A percentile compares a stretch with the other conserved stretches of the same genome.
Evolutionary conservation across 2,797 vertebrate species (phyloP).

Genomic region (Enteromius thamalakanensis): DNA sequence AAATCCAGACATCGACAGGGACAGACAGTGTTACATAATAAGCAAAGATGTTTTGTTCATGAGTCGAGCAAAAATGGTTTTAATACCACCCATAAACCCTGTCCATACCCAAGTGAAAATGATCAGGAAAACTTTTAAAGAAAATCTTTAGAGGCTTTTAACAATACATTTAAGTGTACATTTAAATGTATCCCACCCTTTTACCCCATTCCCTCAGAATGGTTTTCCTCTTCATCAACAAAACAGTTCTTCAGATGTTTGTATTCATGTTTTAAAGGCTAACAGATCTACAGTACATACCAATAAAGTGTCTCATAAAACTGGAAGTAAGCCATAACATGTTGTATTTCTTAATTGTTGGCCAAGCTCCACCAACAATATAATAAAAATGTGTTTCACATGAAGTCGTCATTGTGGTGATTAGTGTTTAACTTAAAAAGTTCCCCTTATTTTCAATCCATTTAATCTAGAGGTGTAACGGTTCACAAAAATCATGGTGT

Average conservation of each 20-base stretch:
- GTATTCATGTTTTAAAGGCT: not conserved
- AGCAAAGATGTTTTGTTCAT: conserved; percentile 43
- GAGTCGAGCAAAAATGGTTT: conserved; percentile 33
- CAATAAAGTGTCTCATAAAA: conserved; percentile 30
- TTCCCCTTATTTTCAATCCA: not conserved
- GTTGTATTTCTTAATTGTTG: not conserved
- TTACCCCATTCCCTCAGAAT: conserved; percentile 46
- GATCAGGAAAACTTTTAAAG: conserved; percentile 52
- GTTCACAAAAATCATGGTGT: too few species aligned
- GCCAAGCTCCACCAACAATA: conserved; percentile 1
- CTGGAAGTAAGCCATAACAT: conserved; percentile 14
- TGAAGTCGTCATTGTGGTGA: not conserved
- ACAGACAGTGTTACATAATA: conserved; percentile 61
- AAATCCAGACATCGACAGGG: not conserved
- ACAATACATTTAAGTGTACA: conserved; percentile 29
- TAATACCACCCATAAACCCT: conserved; percentile 53
- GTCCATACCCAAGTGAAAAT: conserved; percentile 50
- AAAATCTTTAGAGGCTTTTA: conserved; percentile 63
- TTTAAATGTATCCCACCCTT: conserved; percentile 70
- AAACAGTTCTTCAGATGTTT: conserved; percentile 9
- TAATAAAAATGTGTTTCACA: not conserved
- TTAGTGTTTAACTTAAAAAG: not conserved
- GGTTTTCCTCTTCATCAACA: conserved; percentile 19
- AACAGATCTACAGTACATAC: not conserved
- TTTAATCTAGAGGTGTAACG: not conserved